Evolutionary conservation across 2,113 vertebrate genomes (phyloP).

Genomic region (Macroglossus sobrinus): DNA sequence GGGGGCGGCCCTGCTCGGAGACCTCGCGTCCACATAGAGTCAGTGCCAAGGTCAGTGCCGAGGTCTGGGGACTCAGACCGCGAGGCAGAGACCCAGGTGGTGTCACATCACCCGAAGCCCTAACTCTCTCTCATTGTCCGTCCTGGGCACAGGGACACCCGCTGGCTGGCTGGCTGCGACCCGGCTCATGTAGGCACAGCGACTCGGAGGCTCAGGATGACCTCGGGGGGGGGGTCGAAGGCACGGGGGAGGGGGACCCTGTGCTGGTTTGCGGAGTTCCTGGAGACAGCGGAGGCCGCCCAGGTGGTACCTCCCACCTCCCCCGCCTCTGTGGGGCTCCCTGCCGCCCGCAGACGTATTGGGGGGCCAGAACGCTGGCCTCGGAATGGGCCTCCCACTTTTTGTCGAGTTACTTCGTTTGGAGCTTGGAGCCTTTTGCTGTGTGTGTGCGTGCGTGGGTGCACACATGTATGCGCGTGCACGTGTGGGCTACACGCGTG

Average conservation of each 20-base stretch:
- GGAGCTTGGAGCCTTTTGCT: not conserved
- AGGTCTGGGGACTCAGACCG: slow-evolving; percentile 16
- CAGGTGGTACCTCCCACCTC: not conserved
- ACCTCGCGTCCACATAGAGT: not conserved
- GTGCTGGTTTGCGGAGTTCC: slow-evolving; percentile 56
- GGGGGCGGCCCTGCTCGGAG: not conserved
- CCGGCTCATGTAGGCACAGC: not conserved
- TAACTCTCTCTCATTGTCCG: slow-evolving; percentile 58
- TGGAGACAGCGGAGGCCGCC: slow-evolving; percentile 31
- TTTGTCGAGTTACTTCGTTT: not conserved
- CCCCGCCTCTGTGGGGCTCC: accelerated
- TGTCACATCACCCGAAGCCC: slow-evolving; percentile 58
- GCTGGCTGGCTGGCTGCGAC: slow-evolving; percentile 5
- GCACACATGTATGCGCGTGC: not conserved
- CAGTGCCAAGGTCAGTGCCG: not conserved
- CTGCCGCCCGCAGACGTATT: not conserved
- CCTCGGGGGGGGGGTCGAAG: not conserved
- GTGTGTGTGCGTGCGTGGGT: too few species aligned
- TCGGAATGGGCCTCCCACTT: not conserved
- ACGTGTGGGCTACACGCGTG: not conserved
- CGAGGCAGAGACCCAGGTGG: slow-evolving; percentile 59
- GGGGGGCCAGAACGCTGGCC: not conserved
- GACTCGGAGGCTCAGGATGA: accelerated
- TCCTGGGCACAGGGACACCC: slow-evolving; percentile 33
- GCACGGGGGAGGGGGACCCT: accelerated